Evolutionary conservation across 2,888 invertebrate genomes (phyloP).

Genomic region (Xestia rhomboidea): DNA sequence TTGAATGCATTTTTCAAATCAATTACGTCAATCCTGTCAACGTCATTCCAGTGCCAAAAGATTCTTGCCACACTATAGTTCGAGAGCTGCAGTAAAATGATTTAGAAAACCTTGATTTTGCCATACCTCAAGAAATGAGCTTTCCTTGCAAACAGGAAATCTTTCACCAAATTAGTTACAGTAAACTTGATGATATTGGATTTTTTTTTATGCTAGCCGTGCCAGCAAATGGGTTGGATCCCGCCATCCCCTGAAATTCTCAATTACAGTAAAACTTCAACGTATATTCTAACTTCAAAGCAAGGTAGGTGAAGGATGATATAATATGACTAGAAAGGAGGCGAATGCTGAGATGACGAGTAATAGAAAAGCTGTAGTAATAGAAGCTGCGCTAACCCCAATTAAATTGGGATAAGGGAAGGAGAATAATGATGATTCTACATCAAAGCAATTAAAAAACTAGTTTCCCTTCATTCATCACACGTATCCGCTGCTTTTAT

Average conservation of each 20-base stretch:
- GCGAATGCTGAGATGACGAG: neutral
- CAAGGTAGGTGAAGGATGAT: neutral
- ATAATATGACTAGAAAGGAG: neutral
- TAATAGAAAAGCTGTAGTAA: neutral
- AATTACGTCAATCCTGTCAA: neutral
- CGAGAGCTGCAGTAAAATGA: neutral
- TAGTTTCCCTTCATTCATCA: neutral
- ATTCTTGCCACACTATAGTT: neutral
- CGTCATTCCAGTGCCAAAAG: neutral
- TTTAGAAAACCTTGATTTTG: neutral
- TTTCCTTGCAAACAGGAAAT: neutral
- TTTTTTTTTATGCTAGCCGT: neutral
- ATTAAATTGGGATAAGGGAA: neutral
- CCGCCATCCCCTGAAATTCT: neutral
- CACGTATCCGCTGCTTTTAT: conserved; percentile 8
- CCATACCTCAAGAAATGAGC: neutral
- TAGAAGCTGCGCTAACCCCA: neutral
- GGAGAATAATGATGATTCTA: neutral
- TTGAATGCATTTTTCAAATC: neutral
- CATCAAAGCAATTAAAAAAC: conserved; percentile 17
- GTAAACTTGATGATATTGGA: neutral
- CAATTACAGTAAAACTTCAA: neutral
- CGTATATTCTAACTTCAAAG: neutral
- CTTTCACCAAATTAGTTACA: neutral
- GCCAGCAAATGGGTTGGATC: neutral